Conservation (phyloP, 2,113 vertebrate genomes). For the Protobothrops flavoviridis region DNA sequence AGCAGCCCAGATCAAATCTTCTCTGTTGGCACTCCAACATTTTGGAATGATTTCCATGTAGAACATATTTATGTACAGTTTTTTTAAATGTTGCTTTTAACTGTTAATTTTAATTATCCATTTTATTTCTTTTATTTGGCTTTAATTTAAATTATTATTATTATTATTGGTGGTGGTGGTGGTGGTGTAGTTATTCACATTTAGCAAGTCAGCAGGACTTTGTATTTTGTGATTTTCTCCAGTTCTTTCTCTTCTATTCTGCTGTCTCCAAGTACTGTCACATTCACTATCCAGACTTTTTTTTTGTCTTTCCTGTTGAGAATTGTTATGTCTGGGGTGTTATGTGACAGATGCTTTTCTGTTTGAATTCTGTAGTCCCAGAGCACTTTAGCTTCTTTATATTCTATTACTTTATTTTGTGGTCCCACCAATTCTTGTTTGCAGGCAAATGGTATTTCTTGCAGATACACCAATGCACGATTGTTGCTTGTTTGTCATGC, state of each 20-base stretch:
- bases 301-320: background rate
- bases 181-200: background rate
- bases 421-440: background rate
- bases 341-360: background rate
- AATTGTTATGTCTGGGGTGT: background rate
- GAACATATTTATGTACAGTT: background rate
- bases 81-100: background rate
- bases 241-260: background rate
- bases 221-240: background rate
- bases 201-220: background rate
- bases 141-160: background rate
- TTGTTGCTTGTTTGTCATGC: background rate
- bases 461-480: background rate
- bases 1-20: background rate
- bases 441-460: background rate
- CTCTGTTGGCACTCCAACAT: background rate
- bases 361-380: background rate
- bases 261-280: background rate
- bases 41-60: background rate
- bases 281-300: background rate
- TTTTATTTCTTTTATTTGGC: background rate
- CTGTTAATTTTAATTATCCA: background rate
- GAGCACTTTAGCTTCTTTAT: background rate
- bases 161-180: background rate
- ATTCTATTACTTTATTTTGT: background rate